Evolutionary conservation across 1,140 invertebrate species (phyloP), one percentile per base, ranked within the genome.

Genomic region (Drosophila nebulosa): DNA sequence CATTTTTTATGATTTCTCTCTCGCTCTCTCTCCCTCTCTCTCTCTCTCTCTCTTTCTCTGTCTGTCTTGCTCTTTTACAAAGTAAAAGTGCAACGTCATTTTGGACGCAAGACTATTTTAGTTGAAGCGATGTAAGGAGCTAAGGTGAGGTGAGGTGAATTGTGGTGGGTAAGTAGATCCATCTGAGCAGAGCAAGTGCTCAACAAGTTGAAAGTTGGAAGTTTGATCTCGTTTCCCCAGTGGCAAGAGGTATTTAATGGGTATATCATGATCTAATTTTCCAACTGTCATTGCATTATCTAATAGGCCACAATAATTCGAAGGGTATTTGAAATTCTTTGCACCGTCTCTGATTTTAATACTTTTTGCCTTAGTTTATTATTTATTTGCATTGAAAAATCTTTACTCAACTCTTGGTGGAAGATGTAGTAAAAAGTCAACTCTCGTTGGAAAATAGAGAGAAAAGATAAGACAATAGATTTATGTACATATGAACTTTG

Each of bases 371-470:
- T 74, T 22, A 74, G 80, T 57, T 85, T 86, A 86, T 86, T 81
- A 78, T 64, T 60, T 80, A 86, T 86, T 86, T 86, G 81, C 81
- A 80, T 80, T 86, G 68, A 71, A 78, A 86, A 78, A 85, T 86
- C 80, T 86, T 85, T 80, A 86, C 81, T 69, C 81, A 80, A 46
- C 80, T 69, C n/a, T 63, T 70, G 74, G 61, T 32, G 62, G 69
- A 74, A 62, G 78, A 72, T 67, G 51, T 52, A 56, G 21, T 35
- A 16, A 36, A 59, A 66, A 73, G 46, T 27, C 46, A 36, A 60
- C 57, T 36, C 59, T 51, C 63, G 56, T 60, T 74, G 55, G 6
- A 51, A 58, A 52, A 72, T 39, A 63, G 30, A 46, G 21, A 22
- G 14, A 51, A 24, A 60, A 57, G 55, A 74, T 74, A 73, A 65